Evolutionary conservation across 2,113 vertebrate genomes (phyloP).

Genomic region (Campylorhamphus procurvoides): DNA sequence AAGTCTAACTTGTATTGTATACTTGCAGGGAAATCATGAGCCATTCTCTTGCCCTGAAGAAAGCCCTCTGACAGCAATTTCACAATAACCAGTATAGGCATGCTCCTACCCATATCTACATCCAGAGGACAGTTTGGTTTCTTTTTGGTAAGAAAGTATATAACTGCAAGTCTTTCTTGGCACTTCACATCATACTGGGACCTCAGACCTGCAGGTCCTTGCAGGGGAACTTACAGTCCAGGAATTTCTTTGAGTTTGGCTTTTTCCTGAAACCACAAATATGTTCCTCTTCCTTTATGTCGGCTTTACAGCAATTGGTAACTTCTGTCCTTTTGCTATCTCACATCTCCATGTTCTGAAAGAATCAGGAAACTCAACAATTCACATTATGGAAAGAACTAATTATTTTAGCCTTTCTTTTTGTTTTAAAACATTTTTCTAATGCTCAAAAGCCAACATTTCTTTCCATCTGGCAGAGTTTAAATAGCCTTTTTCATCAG

Average conservation of each 20-base stretch:
- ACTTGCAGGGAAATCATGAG: background rate
- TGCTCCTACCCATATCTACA: background rate
- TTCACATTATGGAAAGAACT: background rate
- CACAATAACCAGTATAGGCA: background rate
- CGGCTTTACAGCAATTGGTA: background rate
- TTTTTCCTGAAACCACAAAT: background rate
- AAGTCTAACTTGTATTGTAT: background rate
- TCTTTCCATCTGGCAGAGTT: background rate
- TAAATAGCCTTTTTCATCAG: background rate
- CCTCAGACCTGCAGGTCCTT: background rate
- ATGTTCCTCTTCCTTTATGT: background rate
- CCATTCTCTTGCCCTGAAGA: background rate
- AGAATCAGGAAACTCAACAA: background rate
- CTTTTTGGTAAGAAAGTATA: background rate
- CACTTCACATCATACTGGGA: background rate
- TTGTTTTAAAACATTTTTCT: background rate
- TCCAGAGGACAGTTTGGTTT: background rate
- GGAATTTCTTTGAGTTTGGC: background rate
- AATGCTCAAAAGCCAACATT: background rate
- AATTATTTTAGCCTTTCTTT: background rate
- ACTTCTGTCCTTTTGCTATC: background rate
- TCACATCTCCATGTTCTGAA: background rate
- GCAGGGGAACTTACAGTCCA: background rate
- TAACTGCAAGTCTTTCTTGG: background rate
- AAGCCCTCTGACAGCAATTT: background rate